These are phyloP conservation scores for Cryptocheilus praepositus DNA, from an alignment of 2,888 invertebrate genomes.

Conservation along the genomic window DNA sequence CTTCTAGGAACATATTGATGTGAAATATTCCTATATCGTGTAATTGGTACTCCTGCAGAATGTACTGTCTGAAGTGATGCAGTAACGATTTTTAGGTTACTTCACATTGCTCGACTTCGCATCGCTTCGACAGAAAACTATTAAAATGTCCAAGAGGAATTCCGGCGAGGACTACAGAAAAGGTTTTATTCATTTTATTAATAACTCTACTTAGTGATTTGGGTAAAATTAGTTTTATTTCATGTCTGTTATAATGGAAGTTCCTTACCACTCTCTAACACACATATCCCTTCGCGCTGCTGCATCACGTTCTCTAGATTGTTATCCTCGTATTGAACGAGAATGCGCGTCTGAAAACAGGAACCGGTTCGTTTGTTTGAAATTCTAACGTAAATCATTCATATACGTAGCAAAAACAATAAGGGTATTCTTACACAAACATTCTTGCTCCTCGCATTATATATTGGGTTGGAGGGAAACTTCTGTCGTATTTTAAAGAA, in stretches of 20 bases:
- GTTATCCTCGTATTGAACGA: neutral
- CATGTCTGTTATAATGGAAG: slow-evolving; percentile 1
- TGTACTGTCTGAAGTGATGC: slow-evolving; percentile 2
- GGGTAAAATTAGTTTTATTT: slow-evolving; percentile 15
- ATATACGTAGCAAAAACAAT: no score
- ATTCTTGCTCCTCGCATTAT: no score
- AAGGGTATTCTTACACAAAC: no score
- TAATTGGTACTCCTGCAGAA: no score
- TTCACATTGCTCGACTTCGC: slow-evolving; percentile 44
- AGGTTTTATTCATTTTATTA: slow-evolving; percentile 68
- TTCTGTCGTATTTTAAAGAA: no score
- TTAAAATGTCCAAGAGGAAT: slow-evolving; percentile 65
- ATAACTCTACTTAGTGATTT: slow-evolving; percentile 25
- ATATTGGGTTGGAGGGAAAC: no score
- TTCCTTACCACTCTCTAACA: slow-evolving; percentile 10
- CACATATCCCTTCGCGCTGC: slow-evolving; percentile 2
- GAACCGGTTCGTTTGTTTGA: neutral
- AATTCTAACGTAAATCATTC: no score
- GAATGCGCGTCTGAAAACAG: no score
- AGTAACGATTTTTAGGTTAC: slow-evolving; percentile 56
- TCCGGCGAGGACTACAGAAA: slow-evolving; percentile 68
- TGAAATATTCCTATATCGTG: no score
- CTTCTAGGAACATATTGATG: no score
- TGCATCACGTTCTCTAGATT: slow-evolving; percentile 1
- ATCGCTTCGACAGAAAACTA: slow-evolving; percentile 41